Conservation (phyloP, 2,797 vertebrate species). For the Acanthopagrus latus region DNA sequence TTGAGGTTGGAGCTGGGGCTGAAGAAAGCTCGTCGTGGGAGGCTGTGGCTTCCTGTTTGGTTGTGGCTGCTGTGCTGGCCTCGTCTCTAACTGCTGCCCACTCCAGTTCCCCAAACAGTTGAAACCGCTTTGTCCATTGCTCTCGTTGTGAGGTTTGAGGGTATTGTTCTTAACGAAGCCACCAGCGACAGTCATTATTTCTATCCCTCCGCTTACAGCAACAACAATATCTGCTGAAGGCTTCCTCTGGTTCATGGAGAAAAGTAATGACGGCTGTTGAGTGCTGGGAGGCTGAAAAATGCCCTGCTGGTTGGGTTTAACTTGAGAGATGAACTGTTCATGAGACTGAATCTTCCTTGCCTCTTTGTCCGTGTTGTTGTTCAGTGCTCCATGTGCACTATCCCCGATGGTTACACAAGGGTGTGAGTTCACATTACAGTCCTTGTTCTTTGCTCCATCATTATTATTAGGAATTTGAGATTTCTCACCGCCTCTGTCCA, state of each 20-base stretch:
- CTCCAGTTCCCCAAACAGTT: constrained; percentile 80
- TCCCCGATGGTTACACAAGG: constrained; percentile 30
- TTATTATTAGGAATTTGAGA: constrained; percentile 53
- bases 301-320: constrained; percentile 71
- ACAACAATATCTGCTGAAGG: constrained; percentile 72
- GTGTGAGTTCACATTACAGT: constrained; percentile 63
- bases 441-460: constrained; percentile 64
- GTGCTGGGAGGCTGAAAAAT: constrained; percentile 72
- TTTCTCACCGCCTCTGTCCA: constrained; percentile 84
- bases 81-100: constrained; percentile 66
- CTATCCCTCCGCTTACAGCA: constrained; percentile 68
- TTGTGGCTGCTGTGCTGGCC: constrained; percentile 61
- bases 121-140: constrained; percentile 70
- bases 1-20: constrained; percentile 70
- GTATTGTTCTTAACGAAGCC: constrained; percentile 77
- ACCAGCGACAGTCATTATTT: constrained; percentile 67
- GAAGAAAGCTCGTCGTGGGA: constrained; percentile 64
- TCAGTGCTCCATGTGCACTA: constrained; percentile 58
- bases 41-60: constrained; percentile 65
- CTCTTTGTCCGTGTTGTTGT: constrained; percentile 68
- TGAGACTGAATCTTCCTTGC: constrained; percentile 63
- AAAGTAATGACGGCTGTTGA: constrained; percentile 67
- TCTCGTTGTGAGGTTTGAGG: constrained; percentile 73
- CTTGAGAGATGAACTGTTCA: constrained; percentile 71
- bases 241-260: constrained; percentile 78